Percentiles rank a stretch among this genome's conserved stretches.
These are phyloP conservation scores for Aphrophora alni DNA, from an alignment of 2,888 invertebrate genomes.

Conservation along the genomic window DNA sequence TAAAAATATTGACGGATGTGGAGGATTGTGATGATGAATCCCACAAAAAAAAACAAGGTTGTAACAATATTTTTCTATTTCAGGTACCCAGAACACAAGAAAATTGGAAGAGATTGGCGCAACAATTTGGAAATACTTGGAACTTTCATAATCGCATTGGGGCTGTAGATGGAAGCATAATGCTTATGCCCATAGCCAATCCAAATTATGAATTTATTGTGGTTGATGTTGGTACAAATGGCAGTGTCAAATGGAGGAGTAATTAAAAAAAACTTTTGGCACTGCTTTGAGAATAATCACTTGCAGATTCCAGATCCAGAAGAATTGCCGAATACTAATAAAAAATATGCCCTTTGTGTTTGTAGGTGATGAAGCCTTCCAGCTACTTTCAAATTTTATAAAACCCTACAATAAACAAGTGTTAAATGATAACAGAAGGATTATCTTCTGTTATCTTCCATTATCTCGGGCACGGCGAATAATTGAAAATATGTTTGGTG, in stretches of 20 bases:
- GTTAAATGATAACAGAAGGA: not conserved
- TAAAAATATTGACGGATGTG: no score
- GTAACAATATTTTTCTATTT: not conserved
- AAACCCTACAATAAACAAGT: constrained; percentile 17
- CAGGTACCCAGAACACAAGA: not conserved
- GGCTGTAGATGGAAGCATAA: not conserved
- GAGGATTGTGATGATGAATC: no score
- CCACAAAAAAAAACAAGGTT: no score
- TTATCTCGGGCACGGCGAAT: not conserved
- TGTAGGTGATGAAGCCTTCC: constrained; percentile 34
- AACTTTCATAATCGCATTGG: not conserved
- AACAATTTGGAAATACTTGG: not conserved
- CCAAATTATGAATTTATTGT: not conserved
- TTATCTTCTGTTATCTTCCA: not conserved
- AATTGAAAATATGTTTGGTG: not conserved
- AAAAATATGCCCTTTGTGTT: constrained; percentile 18
- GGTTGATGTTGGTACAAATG: not conserved
- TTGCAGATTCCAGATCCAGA: not conserved
- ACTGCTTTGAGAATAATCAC: not conserved
- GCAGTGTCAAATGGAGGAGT: not conserved
- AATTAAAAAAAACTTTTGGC: not conserved
- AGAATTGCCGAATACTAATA: not conserved
- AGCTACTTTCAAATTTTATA: constrained; percentile 30
- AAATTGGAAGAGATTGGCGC: not conserved
- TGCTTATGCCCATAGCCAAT: not conserved